These are phyloP conservation scores for Coryphaenoides rupestris DNA, from an alignment of 2,113 vertebrate genomes.

Conservation along the genomic window DNA sequence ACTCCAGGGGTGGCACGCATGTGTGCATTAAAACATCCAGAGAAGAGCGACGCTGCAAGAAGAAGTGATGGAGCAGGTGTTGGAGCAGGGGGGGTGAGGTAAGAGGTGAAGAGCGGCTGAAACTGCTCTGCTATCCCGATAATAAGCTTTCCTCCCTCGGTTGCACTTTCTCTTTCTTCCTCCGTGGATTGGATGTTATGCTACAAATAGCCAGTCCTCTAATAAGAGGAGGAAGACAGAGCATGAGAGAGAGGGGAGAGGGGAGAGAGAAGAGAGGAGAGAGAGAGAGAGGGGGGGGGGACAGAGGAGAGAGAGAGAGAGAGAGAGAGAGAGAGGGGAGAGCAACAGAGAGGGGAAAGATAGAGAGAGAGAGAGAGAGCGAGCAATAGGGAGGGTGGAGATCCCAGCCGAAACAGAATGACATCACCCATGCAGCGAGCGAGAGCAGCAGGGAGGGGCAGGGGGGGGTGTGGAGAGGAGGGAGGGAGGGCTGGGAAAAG, in stretches of 20 bases:
- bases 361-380: constrained; percentile 16
- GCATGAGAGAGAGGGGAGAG: constrained; percentile 61
- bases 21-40: constrained; percentile 4
- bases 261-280: constrained; percentile 43
- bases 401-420: constrained; percentile 61
- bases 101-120: background rate
- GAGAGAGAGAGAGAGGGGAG: constrained; percentile 19
- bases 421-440: constrained; percentile 46
- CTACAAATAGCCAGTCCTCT: constrained; percentile 86
- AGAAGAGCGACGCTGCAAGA: no score
- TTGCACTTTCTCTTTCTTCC: constrained; percentile 65
- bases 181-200: constrained; percentile 88
- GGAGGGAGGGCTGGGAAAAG: constrained; percentile 41
- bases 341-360: constrained; percentile 50
- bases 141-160: constrained; percentile 43
- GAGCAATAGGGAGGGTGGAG: constrained; percentile 75
- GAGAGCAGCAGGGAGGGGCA: constrained; percentile 11
- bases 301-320: no score
- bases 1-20: constrained; percentile 21
- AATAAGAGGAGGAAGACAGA: constrained; percentile 76
- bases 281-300: constrained; percentile 56
- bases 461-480: constrained; percentile 25
- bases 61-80: no score
- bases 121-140: constrained; percentile 45
- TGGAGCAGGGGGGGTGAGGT: constrained; percentile 36